Percentiles rank a stretch among this genome's conserved stretches.
These are phyloP conservation scores for Dicyrtoma fusca DNA, from an alignment of 2,888 invertebrate genomes.

Conservation along the genomic window DNA sequence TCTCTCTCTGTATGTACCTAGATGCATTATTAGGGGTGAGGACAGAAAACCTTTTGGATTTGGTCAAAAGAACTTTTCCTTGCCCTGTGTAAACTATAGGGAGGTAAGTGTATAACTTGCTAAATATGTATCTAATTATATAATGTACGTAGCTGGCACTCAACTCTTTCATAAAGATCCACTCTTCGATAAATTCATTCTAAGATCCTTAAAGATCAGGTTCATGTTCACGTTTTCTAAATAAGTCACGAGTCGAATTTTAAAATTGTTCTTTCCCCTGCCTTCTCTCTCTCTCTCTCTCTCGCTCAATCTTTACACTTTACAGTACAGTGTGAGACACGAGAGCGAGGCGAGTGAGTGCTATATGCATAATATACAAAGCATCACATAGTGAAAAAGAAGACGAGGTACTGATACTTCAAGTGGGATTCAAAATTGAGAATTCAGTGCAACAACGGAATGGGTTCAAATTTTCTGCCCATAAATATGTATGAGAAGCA, in stretches of 20 bases:
- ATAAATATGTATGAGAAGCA: too few relatives aligned
- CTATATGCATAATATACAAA: too few relatives aligned
- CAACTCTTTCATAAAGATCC: constrained; percentile 23
- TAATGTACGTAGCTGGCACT: too few relatives aligned
- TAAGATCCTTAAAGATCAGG: constrained; percentile 41
- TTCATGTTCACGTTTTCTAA: constrained; percentile 42
- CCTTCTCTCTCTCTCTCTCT: constrained; percentile 1
- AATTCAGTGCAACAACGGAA: too few relatives aligned
- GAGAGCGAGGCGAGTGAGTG: too few relatives aligned
- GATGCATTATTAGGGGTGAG: neutral
- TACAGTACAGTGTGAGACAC: too few relatives aligned
- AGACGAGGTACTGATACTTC: too few relatives aligned
- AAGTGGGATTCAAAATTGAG: too few relatives aligned
- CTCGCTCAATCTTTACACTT: neutral
- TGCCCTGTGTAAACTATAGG: too few relatives aligned
- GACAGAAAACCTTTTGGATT: constrained; percentile 3
- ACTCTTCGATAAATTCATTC: constrained; percentile 33
- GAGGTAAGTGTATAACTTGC: neutral
- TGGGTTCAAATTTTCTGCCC: too few relatives aligned
- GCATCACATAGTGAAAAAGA: too few relatives aligned
- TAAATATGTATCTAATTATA: neutral
- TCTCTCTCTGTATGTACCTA: neutral
- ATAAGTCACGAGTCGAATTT: constrained; percentile 32
- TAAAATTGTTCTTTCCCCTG: constrained; percentile 26
- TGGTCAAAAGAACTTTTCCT: neutral